Evolutionary conservation across 2,797 vertebrate genomes (phyloP).

Genomic region (Spea hammondii): DNA sequence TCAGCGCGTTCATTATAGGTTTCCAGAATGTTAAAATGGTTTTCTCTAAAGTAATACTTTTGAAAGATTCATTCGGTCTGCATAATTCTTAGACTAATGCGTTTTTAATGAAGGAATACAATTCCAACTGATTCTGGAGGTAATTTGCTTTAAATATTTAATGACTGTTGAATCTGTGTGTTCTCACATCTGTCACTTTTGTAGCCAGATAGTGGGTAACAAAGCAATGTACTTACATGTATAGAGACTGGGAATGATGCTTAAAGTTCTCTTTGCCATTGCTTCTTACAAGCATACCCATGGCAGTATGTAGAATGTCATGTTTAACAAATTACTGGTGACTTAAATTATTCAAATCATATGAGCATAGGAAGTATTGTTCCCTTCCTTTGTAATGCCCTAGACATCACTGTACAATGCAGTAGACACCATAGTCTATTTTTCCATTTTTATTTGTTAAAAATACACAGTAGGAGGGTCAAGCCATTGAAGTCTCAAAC

Average conservation of each 20-base stretch:
- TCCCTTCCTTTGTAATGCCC: too few relatives aligned
- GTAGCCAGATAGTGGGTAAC: not conserved
- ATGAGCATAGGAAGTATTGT: too few relatives aligned
- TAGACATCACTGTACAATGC: too few relatives aligned
- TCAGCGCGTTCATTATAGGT: conserved; percentile 34
- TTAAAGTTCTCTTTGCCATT: too few relatives aligned
- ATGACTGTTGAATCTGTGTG: conserved; percentile 28
- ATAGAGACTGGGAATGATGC: conserved; percentile 54
- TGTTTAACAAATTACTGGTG: too few relatives aligned
- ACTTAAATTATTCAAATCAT: too few relatives aligned
- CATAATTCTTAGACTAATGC: conserved; percentile 32
- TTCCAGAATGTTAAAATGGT: conserved; percentile 14
- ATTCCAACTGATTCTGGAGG: conserved; percentile 35
- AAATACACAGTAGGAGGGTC: too few relatives aligned
- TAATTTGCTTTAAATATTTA: conserved; percentile 46
- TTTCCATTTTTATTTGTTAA: too few relatives aligned
- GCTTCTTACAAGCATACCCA: too few relatives aligned
- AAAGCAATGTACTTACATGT: not conserved
- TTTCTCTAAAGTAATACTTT: conserved; percentile 29
- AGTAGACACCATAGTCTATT: too few relatives aligned
- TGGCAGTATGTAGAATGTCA: too few relatives aligned
- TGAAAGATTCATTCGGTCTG: conserved; percentile 24
- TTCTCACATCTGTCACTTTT: conserved; percentile 33
- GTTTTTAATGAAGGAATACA: conserved; percentile 49
- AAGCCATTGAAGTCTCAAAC: too few relatives aligned